Base-by-base conservation (phyloP, 2,888 invertebrate genomes). In the Phoronis australis region DNA sequence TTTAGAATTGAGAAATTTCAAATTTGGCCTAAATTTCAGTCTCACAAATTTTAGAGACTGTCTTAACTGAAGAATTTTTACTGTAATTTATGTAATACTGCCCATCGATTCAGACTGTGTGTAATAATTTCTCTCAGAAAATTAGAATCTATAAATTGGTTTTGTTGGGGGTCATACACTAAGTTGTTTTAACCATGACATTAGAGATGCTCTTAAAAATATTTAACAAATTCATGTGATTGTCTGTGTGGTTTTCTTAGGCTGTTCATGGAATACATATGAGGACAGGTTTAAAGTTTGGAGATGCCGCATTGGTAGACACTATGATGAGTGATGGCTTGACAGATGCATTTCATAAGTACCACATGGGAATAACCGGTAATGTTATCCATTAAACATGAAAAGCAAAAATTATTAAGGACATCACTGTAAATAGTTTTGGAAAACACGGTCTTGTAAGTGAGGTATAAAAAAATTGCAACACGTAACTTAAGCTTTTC, bases 351-450 rank as follows among this genome's bases (percentile, higher is more conserved):
- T 86, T 88, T 69, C 67, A 82, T 58, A 80, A 83, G 50, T 82
- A 85, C 50, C 87, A 86, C 66, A 90, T 90, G 90, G 90, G 89
- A 45, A 77, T 85, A 25, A 90, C 90, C 55, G 85, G 85, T 85
- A 74, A 55, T n/a, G n/a, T n/a, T n/a, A n/a, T n/a, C n/a, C n/a
- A n/a, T n/a, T n/a, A n/a, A n/a, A n/a, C n/a, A n/a, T n/a, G n/a
- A n/a, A n/a, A n/a, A n/a, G n/a, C n/a, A n/a, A n/a, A n/a, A n/a
- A n/a, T n/a, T n/a, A n/a, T n/a, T n/a, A n/a, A n/a, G n/a, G n/a
- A n/a, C n/a, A n/a, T n/a, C n/a, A n/a, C n/a, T n/a, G n/a, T n/a
- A n/a, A n/a, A n/a, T n/a, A n/a, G n/a, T n/a, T n/a, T n/a, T n/a
- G n/a, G n/a, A n/a, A n/a, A n/a, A n/a, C n/a, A n/a, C n/a, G n/a